phyloP scores from a whole-genome alignment of 2,797 vertebrate genomes.

The Babyrousa celebensis region DNA sequence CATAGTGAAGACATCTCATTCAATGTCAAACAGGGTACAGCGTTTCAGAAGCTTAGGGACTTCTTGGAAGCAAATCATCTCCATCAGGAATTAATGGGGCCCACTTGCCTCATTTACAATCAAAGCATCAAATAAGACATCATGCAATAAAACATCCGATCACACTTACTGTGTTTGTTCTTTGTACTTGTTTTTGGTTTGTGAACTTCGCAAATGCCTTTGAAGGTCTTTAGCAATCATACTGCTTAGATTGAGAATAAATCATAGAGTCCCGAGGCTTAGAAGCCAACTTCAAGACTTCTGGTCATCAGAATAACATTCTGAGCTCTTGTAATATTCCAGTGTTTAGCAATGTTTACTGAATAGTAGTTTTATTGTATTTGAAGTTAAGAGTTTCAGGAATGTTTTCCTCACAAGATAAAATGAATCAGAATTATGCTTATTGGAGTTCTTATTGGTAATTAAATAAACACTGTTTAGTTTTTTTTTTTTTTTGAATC shows the following conservation, averaged over 20 bases:
- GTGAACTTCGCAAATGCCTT: constrained; percentile 67
- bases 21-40: not conserved
- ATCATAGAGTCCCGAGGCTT: constrained; percentile 1
- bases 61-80: not conserved
- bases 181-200: constrained; percentile 60
- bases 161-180: not conserved
- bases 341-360: not conserved
- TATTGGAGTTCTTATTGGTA: constrained; percentile 73
- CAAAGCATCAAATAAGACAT: not conserved
- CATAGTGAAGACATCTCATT: not conserved
- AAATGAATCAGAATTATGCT: constrained; percentile 51
- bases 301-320: constrained; percentile 35
- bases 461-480: constrained; percentile 56
- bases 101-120: constrained; percentile 28
- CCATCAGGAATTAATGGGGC: not conserved
- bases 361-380: constrained; percentile 25
- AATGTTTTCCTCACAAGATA: constrained; percentile 67
- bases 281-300: constrained; percentile 73
- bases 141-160: not conserved
- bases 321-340: constrained; percentile 7
- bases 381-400: constrained; percentile 68
- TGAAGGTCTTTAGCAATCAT: constrained; percentile 76
- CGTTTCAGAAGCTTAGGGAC: constrained; percentile 42
- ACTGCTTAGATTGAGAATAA: constrained; percentile 70
- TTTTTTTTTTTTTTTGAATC: not conserved